These are phyloP conservation scores for Platyscapa corneri DNA, from an alignment of 1,140 invertebrate species.

Conservation along the genomic window DNA sequence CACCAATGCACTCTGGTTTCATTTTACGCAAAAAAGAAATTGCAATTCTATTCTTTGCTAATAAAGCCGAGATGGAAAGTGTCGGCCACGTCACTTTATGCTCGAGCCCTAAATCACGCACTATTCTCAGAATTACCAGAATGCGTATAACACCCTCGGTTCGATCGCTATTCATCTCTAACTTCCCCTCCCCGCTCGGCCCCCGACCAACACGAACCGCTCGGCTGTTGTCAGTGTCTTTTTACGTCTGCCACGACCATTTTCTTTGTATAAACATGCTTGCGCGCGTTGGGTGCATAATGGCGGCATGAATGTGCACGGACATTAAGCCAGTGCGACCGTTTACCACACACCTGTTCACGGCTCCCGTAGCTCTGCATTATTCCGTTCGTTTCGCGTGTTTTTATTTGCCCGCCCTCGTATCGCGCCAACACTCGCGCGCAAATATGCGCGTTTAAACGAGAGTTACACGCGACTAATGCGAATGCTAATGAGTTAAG, in stretches of 20 bases:
- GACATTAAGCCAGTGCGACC: background rate
- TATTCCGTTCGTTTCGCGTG: background rate
- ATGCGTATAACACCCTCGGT: background rate
- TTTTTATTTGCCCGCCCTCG: background rate
- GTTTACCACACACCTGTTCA: slow-evolving; percentile 45
- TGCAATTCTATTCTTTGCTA: background rate
- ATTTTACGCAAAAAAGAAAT: background rate
- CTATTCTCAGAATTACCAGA: background rate
- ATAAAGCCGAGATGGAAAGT: background rate
- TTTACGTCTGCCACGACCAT: background rate
- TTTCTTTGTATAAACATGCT: slow-evolving; percentile 12
- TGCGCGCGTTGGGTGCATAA: background rate
- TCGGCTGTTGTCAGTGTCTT: background rate
- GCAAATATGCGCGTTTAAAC: background rate
- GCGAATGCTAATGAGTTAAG: slow-evolving; percentile 37
- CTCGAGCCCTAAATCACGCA: background rate
- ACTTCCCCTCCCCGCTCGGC: background rate
- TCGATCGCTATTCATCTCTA: slow-evolving; percentile 18
- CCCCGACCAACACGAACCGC: background rate
- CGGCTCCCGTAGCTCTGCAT: background rate
- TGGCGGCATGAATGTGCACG: background rate
- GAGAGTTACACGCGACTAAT: slow-evolving; percentile 5
- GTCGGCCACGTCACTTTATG: background rate
- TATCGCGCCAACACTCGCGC: background rate
- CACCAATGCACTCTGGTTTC: too few species aligned